These are phyloP conservation scores for Lordiphosa andalusiaca DNA, from an alignment of 2,888 invertebrate genomes.

Conservation along the genomic window DNA sequence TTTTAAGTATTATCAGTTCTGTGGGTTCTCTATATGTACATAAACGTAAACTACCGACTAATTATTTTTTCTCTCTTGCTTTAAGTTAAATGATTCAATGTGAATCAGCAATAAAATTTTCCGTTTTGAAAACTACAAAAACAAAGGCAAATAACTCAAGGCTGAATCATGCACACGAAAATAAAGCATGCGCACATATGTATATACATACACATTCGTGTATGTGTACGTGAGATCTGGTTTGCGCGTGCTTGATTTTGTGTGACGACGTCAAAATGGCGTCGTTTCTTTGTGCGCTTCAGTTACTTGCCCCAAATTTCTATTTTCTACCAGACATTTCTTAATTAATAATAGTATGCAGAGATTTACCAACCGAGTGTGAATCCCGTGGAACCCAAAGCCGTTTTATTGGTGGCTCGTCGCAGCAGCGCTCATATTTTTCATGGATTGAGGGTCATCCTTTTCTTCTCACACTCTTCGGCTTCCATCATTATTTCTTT, in stretches of 20 bases:
- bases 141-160: conserved; percentile 33
- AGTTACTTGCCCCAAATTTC: conserved; percentile 22
- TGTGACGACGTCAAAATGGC: conserved; percentile 46
- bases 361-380: conserved; percentile 71
- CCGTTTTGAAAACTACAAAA: conserved; percentile 20
- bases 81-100: conserved; percentile 65
- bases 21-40: conserved; percentile 33
- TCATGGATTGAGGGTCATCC: conserved; percentile 54
- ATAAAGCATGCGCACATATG: conserved; percentile 23
- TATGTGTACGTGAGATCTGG: conserved; percentile 6
- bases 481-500: conserved; percentile 61
- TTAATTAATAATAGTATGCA: conserved; percentile 35
- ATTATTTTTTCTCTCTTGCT: conserved; percentile 3
- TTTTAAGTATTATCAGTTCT: conserved; percentile 53
- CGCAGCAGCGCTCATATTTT: conserved; percentile 53
- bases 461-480: conserved; percentile 61
- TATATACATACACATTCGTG: neutral
- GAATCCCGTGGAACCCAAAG: conserved; percentile 51
- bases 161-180: conserved; percentile 36
- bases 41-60: conserved; percentile 7
- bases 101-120: conserved; percentile 59
- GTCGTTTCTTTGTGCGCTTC: conserved; percentile 4
- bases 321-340: conserved; percentile 23
- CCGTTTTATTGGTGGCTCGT: conserved; percentile 54
- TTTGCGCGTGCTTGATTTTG: conserved; percentile 21